phyloP scores from a whole-genome alignment of 2,797 vertebrate genomes.

The Neostethus bicornis region DNA sequence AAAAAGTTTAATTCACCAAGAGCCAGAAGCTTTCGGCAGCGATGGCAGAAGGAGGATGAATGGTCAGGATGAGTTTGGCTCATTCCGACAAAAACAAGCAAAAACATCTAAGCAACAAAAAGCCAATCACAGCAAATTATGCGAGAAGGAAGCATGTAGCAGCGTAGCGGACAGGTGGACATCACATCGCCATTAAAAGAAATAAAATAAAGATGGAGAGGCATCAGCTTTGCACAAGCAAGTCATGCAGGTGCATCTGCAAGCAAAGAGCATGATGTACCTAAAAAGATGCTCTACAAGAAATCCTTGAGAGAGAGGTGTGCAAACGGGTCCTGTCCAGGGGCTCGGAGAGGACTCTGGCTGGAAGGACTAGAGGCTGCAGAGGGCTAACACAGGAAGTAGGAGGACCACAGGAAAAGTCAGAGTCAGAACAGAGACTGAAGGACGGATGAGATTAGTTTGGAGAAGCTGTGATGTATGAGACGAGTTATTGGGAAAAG shows the following conservation, averaged over 20 bases:
- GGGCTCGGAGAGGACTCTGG: conserved; percentile 99
- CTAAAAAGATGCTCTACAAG: conserved; percentile 98
- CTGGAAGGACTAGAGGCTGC: conserved; percentile 99
- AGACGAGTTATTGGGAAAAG: conserved; percentile 56
- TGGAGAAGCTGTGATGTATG: conserved; percentile 72
- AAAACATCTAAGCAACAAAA: conserved; percentile 19
- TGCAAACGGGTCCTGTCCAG: conserved; percentile 99
- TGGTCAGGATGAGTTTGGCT: conserved; percentile 25
- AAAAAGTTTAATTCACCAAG: conserved; percentile 8
- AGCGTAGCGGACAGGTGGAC: conserved; percentile 24
- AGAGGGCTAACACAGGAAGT: conserved; percentile 87
- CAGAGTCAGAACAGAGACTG: conserved; percentile 81
- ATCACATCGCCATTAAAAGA: conserved; percentile 3
- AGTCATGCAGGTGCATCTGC: conserved; percentile 62
- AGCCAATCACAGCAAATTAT: conserved; percentile 2
- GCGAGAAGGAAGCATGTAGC: conserved; percentile 16
- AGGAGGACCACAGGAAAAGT: conserved; percentile 75
- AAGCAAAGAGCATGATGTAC: conserved; percentile 85
- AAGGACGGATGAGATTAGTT: conserved; percentile 79
- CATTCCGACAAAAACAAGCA: conserved; percentile 23
- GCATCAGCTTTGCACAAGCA: conserved; percentile 38
- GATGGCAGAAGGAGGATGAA: conserved; percentile 27
- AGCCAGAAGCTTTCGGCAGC: conserved; percentile 11
- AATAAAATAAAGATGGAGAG: conserved; percentile 23
- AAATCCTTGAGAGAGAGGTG: conserved; percentile 99